phyloP scores from a whole-genome alignment of 2,888 invertebrate genomes.

The Stenichneumon culpator region DNA sequence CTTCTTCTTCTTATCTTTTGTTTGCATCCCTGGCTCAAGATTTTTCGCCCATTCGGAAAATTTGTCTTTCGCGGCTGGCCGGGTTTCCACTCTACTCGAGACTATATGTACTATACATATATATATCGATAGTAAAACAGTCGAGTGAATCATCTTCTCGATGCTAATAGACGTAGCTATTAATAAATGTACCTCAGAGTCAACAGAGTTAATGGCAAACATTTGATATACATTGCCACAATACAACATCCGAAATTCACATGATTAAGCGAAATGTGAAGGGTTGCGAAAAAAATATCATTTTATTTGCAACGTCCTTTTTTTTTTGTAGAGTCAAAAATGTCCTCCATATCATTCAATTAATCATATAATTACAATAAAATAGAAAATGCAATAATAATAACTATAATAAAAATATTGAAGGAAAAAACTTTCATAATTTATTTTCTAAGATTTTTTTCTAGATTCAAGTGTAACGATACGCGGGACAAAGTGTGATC shows the following conservation, averaged over 20 bases:
- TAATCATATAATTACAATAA: too few species aligned
- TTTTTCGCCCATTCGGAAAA: constrained; percentile 51
- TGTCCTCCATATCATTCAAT: too few species aligned
- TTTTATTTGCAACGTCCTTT: neutral
- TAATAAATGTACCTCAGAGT: constrained; percentile 18
- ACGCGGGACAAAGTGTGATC: too few species aligned
- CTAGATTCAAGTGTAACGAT: too few species aligned
- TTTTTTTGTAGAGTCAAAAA: neutral
- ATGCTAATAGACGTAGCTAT: constrained; percentile 41
- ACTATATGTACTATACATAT: neutral
- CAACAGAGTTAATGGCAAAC: neutral
- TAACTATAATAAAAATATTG: too few species aligned
- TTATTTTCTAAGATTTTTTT: too few species aligned
- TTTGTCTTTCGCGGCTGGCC: constrained; percentile 24
- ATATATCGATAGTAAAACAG: constrained; percentile 31
- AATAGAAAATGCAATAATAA: too few species aligned
- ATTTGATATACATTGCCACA: neutral
- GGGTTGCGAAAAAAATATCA: neutral
- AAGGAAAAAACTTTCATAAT: too few species aligned
- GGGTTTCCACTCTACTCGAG: constrained; percentile 19
- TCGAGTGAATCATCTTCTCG: constrained; percentile 42
- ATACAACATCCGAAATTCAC: neutral
- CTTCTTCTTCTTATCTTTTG: constrained; percentile 24
- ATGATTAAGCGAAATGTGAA: neutral
- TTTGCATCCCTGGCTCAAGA: neutral